These are phyloP conservation scores for Atherix ibis DNA, from an alignment of 2,888 invertebrate species.

Conservation along the genomic window DNA sequence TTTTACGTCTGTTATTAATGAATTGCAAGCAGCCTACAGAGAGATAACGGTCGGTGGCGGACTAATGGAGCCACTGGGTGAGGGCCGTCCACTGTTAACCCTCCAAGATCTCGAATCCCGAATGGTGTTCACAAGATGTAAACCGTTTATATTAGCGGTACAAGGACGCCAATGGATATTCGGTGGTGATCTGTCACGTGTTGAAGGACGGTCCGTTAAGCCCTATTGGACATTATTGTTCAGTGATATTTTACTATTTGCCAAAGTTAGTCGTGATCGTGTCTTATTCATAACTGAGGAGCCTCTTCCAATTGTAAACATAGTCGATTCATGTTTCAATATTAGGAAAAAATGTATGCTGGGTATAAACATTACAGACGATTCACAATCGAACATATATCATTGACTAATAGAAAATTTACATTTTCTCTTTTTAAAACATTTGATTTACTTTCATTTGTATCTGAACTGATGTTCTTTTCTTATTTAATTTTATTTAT, in stretches of 20 bases:
- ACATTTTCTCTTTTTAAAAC: too few species aligned
- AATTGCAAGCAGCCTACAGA: slow-evolving; percentile 49
- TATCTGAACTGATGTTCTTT: not conserved
- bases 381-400: not conserved
- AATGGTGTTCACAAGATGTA: slow-evolving; percentile 80
- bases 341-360: slow-evolving; percentile 65
- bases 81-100: slow-evolving; percentile 64
- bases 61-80: slow-evolving; percentile 70
- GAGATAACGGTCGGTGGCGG: slow-evolving; percentile 73
- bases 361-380: not conserved
- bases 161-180: slow-evolving; percentile 81
- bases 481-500: too few species aligned
- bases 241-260: slow-evolving; percentile 69
- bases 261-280: slow-evolving; percentile 70
- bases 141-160: slow-evolving; percentile 71
- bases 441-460: not conserved
- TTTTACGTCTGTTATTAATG: slow-evolving; percentile 29
- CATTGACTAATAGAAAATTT: not conserved
- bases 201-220: slow-evolving; percentile 65
- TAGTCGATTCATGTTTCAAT: slow-evolving; percentile 72
- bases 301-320: slow-evolving; percentile 58
- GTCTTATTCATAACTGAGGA: slow-evolving; percentile 80
- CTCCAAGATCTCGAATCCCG: slow-evolving; percentile 74
- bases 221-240: slow-evolving; percentile 77
- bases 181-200: slow-evolving; percentile 67